These are phyloP conservation scores for Crotalus adamanteus DNA, from an alignment of 2,797 vertebrate genomes.

Conservation along the genomic window DNA sequence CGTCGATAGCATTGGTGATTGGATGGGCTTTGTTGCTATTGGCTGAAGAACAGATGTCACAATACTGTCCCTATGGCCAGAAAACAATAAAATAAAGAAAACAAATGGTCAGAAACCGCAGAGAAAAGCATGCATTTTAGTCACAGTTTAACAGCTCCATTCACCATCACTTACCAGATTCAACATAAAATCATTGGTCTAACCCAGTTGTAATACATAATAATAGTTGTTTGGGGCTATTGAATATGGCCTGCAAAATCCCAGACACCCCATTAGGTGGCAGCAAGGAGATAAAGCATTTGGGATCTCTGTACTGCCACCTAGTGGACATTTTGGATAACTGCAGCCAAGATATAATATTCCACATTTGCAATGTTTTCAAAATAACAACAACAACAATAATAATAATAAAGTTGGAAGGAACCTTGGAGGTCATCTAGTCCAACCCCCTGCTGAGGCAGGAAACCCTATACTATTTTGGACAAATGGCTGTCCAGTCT, in stretches of 20 bases:
- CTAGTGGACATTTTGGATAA: not conserved
- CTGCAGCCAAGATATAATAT: not conserved
- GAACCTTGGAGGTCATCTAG: no score
- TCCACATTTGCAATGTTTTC: not conserved
- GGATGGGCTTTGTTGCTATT: constrained; percentile 88
- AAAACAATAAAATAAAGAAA: not conserved
- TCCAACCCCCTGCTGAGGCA: no score
- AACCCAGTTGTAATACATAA: not conserved
- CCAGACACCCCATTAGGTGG: not conserved
- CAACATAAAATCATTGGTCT: not conserved
- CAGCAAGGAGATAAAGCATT: not conserved
- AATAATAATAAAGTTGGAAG: no score
- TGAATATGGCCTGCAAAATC: not conserved
- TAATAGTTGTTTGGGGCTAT: not conserved
- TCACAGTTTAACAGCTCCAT: not conserved
- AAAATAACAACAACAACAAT: not conserved
- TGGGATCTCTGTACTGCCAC: not conserved
- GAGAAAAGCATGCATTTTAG: not conserved
- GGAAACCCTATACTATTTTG: no score
- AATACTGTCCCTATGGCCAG: constrained; percentile 88
- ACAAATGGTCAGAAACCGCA: rapidly evolving
- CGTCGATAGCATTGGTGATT: constrained; percentile 90
- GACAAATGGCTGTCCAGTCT: no score
- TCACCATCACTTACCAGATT: not conserved
- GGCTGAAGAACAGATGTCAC: constrained; percentile 86